These are phyloP conservation scores for Eclectus roratus DNA, from an alignment of 2,113 vertebrate species.

Conservation along the genomic window DNA sequence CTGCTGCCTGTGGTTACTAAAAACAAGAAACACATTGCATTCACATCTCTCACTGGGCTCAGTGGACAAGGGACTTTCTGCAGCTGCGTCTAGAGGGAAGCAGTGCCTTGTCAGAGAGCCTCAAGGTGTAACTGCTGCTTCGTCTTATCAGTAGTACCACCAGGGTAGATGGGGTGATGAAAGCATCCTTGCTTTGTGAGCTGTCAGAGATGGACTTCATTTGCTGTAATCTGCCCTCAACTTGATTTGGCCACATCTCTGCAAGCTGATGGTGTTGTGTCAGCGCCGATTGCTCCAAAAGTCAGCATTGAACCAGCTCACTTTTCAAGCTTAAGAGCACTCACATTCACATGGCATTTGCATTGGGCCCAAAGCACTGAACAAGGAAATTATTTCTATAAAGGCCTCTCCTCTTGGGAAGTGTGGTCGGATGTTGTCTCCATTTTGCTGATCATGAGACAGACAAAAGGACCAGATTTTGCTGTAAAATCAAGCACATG, in stretches of 20 bases:
- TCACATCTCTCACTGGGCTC: neutral
- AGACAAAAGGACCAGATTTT: neutral
- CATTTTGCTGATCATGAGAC: neutral
- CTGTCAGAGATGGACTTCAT: accelerated
- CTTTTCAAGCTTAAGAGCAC: neutral
- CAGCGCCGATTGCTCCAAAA: neutral
- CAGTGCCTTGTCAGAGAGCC: neutral
- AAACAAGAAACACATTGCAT: accelerated
- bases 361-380: neutral
- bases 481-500: neutral
- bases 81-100: neutral
- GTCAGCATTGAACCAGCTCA: neutral
- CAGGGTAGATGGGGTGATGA: neutral
- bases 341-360: neutral
- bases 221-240: neutral
- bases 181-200: neutral
- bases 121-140: neutral
- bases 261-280: neutral
- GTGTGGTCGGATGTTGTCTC: neutral
- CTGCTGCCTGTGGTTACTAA: neutral
- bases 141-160: neutral
- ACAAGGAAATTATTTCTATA: neutral
- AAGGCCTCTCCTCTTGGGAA: neutral
- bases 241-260: neutral
- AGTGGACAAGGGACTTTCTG: neutral